Base-by-base conservation (phyloP, 2,888 invertebrate species). In the Ommatoiulus sabulosus region DNA sequence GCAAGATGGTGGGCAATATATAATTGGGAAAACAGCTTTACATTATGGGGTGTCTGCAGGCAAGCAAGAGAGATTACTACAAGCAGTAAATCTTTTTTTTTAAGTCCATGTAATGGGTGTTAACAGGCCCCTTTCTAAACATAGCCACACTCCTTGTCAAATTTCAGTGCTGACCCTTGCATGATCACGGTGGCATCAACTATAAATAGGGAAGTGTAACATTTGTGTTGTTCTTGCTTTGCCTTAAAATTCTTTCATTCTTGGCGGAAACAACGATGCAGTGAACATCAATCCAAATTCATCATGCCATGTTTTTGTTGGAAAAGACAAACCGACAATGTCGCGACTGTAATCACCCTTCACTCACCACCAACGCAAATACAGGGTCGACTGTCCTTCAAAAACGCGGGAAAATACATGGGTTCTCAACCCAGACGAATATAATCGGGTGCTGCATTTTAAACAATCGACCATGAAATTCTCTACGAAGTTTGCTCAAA, bases 131-230 rank as follows among this genome's bases (percentile, higher is more conserved):
- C 20, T n/a, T 72, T 72, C 72, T 72, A 24, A 24, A 72, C 72
- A 63, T 17, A 72, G 24, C 24, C 7, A 72, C 72, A 24, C 72
- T 72, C 24, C 72, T 24, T 72, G 72, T 24, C 72, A 72, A 8
- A 72, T 24, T 72, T 72, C 24, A 24, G 0, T 24, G 3, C 72
- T 72, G 72, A 72, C 72, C 72, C 72, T 24, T 72, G n/a, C n/a
- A n/a, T n/a, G 72, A 72, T 72, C 72, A 72, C 24, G 72, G 72
- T 72, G 72, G 72, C 72, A 72, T 72, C 10, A 72, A 72, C 72
- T n/a, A 72, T 24, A 72, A 72, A 72, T n/a, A 72, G 63, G 63
- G 10, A 72, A 72, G 12, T 72, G 72, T 72, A 10, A 24, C 72
- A 72, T 72, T 72, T 72, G 72, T 72, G 72, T 72, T 72, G 24